Base-by-base conservation (phyloP, 2,888 invertebrate species). In the Microctonus hyperodae region DNA sequence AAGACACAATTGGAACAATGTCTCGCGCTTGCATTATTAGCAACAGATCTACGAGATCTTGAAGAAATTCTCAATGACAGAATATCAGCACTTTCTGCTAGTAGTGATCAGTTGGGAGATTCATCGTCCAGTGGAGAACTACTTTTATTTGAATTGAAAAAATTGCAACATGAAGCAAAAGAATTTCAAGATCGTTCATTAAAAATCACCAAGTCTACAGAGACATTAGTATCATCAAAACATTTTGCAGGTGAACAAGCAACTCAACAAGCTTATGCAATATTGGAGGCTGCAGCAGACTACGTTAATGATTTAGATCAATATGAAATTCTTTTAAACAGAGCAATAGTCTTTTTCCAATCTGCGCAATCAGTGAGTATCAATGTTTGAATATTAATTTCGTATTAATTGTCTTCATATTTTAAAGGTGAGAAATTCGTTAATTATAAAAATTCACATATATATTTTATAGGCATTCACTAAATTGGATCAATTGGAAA, bases 1-100 rank as follows among this genome's bases (percentile, higher is more conserved):
- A 92, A 92, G 83, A 87, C 88, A 7, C 90, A 92, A 79, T 85
- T 94, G 75, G 93, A 94, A 78, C 93, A 94, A 81, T 91, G 92
- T 75, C 85, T 93, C 68, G 91, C 92, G 40, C 84, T 93, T 66
- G 90, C 92, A 57, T 85, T 92, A 74, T 85, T 94, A 40, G 91
- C 92, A 58, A 88, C 89, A 56, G 94, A 93, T 81, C 86, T 94
- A 60, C 85, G 88, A 57, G 88, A 89, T 72, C 83, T 92, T 33
- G 90, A 91, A 76, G 86, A 88, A 22, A 85, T 86, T 53, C 80
- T 92, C 20, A 85, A 85, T 64, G 86, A 87, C 64, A 86, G 89
- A 72, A 86, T 87, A 61, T 86, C 87, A 51, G 84, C 88, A 16
- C 82, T 90, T 50, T 81, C 86, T 31, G 82, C 81, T 59, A 87